Percentiles rank a stretch among this genome's conserved stretches.
Conservation (phyloP, 2,888 invertebrate genomes). For the Xiphydria camelus region DNA sequence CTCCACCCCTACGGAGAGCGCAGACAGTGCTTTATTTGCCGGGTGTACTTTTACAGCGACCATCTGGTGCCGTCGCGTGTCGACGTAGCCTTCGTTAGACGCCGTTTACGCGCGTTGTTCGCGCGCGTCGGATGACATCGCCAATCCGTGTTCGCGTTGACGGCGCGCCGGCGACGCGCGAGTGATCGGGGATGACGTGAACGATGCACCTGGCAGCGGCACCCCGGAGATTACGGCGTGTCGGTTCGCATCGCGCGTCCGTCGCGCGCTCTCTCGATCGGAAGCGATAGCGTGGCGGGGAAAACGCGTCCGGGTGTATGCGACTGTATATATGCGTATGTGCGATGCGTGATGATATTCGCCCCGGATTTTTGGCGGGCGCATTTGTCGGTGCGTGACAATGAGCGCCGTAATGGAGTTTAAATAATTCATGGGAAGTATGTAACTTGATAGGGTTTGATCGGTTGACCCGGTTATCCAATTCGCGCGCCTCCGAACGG, state of each 20-base stretch:
- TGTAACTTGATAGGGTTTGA: too few species aligned
- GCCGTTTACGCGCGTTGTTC: neutral
- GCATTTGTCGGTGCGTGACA: too few species aligned
- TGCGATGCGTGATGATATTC: too few species aligned
- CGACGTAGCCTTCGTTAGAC: neutral
- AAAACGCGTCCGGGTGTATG: neutral
- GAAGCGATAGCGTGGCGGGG: neutral
- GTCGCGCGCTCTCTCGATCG: neutral
- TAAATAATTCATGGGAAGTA: too few species aligned
- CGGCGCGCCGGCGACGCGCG: too few species aligned
- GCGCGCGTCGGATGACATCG: neutral
- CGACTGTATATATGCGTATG: too few species aligned
- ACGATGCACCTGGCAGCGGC: constrained; percentile 12
- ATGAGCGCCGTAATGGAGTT: too few species aligned
- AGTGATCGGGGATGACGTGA: constrained; percentile 12
- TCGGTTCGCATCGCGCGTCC: constrained; percentile 8
- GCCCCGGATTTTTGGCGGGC: too few species aligned
- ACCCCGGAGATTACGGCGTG: constrained; percentile 11
- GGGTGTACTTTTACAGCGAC: neutral
- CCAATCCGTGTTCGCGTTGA: neutral
- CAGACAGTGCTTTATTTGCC: too few species aligned
- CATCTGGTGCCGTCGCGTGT: neutral
- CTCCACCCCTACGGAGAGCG: neutral
- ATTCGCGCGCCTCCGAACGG: too few species aligned
- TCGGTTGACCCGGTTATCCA: too few species aligned